Evolutionary conservation across 2,113 vertebrate genomes (phyloP), one percentile per base, ranked within the genome.

Genomic region (Leucosticte australis): DNA sequence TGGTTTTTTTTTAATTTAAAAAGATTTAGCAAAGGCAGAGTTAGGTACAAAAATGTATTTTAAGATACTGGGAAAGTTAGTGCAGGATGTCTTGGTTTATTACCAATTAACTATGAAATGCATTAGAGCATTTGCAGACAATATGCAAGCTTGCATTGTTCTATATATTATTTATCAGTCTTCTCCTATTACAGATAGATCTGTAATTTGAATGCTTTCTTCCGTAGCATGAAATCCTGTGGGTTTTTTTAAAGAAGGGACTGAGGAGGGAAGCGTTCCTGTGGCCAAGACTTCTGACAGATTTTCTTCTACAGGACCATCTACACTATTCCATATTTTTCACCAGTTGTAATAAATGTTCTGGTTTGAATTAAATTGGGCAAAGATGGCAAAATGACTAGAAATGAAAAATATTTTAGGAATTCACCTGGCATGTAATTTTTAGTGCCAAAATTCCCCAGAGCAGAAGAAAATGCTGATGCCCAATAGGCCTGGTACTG

Each of bases 161-260:
- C 79, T 83, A 83, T 94, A 55, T 94, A 97, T 95, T 97, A 95
- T 96, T 97, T 96, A 96, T 92, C 78, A 95, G 42, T 60, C 90
- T 90, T 96, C 90, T 96, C 85, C 71, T 94, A 28, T 96, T 96
- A 95, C 94, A 93, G 46, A 81, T 88, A 86, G 83, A 67, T 94
- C 82, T 83, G 82, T 86, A 96, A 94, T 94, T 3, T 0, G 39
- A 93, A 94, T 83, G 76, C 90, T 95, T 74, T 93, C 88, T 93
- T 90, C 82, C 2, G 0, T 56, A 70, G 68, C 9, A 1, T 93
- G 52, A 91, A 93, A 94, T 85, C 57, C 31, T 71, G 42, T 78
- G 62, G 83, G 75, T 42, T 75, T 92, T 52, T 93, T 64, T 24
- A 33, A 67, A 70, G 26, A 55, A 57, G 13, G 3, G 24, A 6